Evolutionary conservation across 1,140 invertebrate genomes (phyloP), one percentile per base, ranked within the genome.

Genomic region (Stegodyphus dumicola): DNA sequence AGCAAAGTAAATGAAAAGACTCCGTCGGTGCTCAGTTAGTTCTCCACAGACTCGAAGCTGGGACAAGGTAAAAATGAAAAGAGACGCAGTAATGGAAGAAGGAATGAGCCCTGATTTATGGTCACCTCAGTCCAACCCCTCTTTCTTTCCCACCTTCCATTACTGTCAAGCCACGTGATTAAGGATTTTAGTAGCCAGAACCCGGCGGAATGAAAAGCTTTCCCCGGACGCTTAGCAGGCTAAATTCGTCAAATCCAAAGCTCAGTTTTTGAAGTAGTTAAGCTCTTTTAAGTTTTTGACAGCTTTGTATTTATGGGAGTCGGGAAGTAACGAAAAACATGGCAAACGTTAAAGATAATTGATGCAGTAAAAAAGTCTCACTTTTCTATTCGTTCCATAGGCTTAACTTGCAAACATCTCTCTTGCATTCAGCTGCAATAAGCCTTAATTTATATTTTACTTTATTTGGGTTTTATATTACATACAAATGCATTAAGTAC

Each of bases 31-130:
- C 9, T 15, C n/a, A 67, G n/a, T 9, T 18, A 18, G 66, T 9
- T 67, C 33, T 9, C 15, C 5, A 5, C 17, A 67, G n/a, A 67
- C n/a, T 9, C n/a, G 33, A n/a, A 9, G n/a, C n/a, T n/a, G 66
- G 66, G 33, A 67, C 9, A 67, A 67, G 17, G 17, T 67, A 9
- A 60, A 60, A 60, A 60, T 18, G 17, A 67, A 67, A 18, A 67
- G 33, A 67, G 66, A 67, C n/a, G 7, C n/a, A 18, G 9, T 18
- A 67, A 67, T 67, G 66, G n/a, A 18, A 18, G n/a, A 67, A 67
- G 66, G n/a, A 17, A n/a, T 67, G 33, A n/a, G 66, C 33, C 17
- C 66, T 67, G 66, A 67, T 67, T 67, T 18, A 67, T 67, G 66
- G 17, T 67, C 17, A 9, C 11, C 15, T 6, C 66, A 9, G 33